Percentiles rank a stretch among this genome's conserved stretches.
These are phyloP conservation scores for Dendrolimus punctatus DNA, from an alignment of 1,140 invertebrate genomes.

Conservation along the genomic window DNA sequence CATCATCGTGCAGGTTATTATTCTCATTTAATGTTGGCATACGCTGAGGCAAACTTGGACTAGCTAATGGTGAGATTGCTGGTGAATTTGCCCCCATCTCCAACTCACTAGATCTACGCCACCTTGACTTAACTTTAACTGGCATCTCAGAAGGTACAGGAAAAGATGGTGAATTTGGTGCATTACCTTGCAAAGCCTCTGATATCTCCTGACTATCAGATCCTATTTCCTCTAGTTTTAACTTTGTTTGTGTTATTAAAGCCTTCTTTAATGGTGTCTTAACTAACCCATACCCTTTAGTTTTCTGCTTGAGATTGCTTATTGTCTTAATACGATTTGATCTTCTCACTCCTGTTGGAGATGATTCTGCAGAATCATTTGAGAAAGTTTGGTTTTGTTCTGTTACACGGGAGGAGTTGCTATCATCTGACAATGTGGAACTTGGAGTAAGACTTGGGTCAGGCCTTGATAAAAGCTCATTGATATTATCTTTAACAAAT, in stretches of 20 bases:
- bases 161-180: slow-evolving; percentile 50
- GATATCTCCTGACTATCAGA: slow-evolving; percentile 57
- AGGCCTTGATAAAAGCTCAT: slow-evolving; percentile 35
- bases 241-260: slow-evolving; percentile 59
- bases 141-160: slow-evolving; percentile 75
- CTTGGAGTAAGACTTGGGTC: slow-evolving; percentile 62
- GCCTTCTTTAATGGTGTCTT: slow-evolving; percentile 67
- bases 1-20: slow-evolving; percentile 29
- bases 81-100: slow-evolving; percentile 77
- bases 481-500: slow-evolving; percentile 27
- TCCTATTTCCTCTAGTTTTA: slow-evolving; percentile 57
- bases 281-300: slow-evolving; percentile 73
- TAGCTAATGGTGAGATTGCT: slow-evolving; percentile 50
- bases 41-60: slow-evolving; percentile 43
- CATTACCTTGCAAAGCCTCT: slow-evolving; percentile 26
- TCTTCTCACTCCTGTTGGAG: slow-evolving; percentile 65
- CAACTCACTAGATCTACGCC: slow-evolving; percentile 86
- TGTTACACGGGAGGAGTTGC: slow-evolving; percentile 51
- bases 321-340: slow-evolving; percentile 75
- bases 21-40: slow-evolving; percentile 39
- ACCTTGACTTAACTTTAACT: slow-evolving; percentile 89
- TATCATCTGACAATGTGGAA: slow-evolving; percentile 65
- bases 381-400: slow-evolving; percentile 55
- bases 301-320: slow-evolving; percentile 71
- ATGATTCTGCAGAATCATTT: slow-evolving; percentile 65